Base-by-base conservation (phyloP, 2,113 vertebrate species). In the Lepus americanus region DNA sequence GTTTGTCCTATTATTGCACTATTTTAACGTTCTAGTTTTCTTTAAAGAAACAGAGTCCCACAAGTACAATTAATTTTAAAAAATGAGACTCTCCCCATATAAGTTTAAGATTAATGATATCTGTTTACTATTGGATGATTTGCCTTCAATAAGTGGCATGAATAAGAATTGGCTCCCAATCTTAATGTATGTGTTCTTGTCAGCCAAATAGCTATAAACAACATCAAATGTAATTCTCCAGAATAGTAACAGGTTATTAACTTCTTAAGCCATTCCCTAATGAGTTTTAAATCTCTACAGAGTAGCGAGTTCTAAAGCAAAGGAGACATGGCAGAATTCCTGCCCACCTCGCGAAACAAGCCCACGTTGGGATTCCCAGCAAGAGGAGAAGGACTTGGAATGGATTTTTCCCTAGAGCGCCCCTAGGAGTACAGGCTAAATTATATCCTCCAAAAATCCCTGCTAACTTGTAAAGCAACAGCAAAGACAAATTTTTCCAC, bases 221-320 rank as follows among this genome's bases (percentile, higher is more conserved):
- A 92, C 76, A 96, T 94, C 66, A 96, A 97, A 96, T 97, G 89
- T 89, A 96, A 92, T 96, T 98, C 87, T 96, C 83, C 93, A 94
- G 96, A 94, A 96, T 94, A 90, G 92, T 96, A 97, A 97, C 97
- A 97, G 94, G 89, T 94, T 96, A 95, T 96, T 98, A 97, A 97
- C 92, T 96, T 96, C 97, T 95, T 80, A 96, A 97, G 78, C 49
- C 88, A 96, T 96, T 96, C 89, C 95, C 88, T 51, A 80, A 93
- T 92, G 63, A 91, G 49, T 90, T 98, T 95, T 97, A 94, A 96
- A 97, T 97, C 89, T 92, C 90, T 73, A 63, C 96, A 44, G 92
- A 87, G 55, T 27, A 89, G 59, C 22, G 64, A 69, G 59, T 90
- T 90, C 78, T 92, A 78, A 88, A 33, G 80, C 92, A 87, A 29